A percentile compares a stretch with the other conserved stretches of the same genome.
Conservation (phyloP, 2,797 vertebrate genomes). For the Lagocephalus sceleratus region DNA sequence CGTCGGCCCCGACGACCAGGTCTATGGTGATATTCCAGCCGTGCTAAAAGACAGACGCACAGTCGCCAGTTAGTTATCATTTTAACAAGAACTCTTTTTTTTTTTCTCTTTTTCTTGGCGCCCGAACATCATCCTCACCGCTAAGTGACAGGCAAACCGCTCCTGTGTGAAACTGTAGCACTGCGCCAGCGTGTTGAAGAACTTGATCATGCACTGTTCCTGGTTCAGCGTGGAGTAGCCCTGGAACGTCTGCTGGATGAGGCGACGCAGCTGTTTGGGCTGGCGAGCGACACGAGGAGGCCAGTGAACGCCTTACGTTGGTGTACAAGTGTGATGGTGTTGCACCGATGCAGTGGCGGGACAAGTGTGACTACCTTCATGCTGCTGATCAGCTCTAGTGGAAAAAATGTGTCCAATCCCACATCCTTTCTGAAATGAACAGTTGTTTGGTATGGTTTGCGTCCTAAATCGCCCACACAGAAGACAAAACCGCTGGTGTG, state of each 20-base stretch:
- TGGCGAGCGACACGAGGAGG: conserved; percentile 34
- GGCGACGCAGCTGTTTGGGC: conserved; percentile 86
- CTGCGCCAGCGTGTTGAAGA: conserved; percentile 83
- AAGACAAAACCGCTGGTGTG: too few relatives aligned
- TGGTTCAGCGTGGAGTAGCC: conserved; percentile 85
- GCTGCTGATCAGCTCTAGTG: conserved; percentile 82
- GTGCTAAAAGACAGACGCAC: conserved; percentile 73
- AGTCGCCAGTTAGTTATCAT: background rate
- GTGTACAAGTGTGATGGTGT: background rate
- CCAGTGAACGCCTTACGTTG: background rate
- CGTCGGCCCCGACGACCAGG: conserved; percentile 87
- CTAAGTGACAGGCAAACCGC: conserved; percentile 87
- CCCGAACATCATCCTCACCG: conserved; percentile 67
- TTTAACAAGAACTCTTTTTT: background rate
- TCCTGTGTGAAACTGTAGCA: conserved; percentile 88
- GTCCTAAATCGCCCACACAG: too few relatives aligned
- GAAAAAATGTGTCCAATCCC: conserved; percentile 90
- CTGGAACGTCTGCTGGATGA: conserved; percentile 95
- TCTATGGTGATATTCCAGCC: conserved; percentile 91
- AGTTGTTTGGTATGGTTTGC: background rate
- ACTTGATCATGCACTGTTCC: conserved; percentile 86
- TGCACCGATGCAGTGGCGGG: background rate
- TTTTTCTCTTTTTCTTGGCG: too few relatives aligned
- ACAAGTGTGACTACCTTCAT: conserved; percentile 74
- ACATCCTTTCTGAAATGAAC: conserved; percentile 83